Evolutionary conservation across 2,797 vertebrate species (phyloP).

Genomic region (Ateles fusciceps): DNA sequence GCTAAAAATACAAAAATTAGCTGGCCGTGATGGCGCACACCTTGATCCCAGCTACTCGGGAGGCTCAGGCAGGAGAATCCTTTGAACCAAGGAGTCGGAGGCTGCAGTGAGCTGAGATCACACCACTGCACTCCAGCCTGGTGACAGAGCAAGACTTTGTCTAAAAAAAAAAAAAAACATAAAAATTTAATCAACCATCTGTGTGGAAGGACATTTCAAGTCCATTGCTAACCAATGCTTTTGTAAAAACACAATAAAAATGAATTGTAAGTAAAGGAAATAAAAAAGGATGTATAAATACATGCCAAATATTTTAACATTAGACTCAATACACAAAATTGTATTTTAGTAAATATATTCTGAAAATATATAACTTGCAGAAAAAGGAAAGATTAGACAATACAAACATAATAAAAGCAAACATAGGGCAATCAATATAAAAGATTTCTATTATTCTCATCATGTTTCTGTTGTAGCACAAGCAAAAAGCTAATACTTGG

Average conservation of each 20-base stretch:
- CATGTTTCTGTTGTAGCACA: not conserved
- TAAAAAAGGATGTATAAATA: not conserved
- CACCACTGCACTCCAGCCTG: not conserved
- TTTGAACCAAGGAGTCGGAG: not conserved
- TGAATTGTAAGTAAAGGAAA: not conserved
- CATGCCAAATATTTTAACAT: not conserved
- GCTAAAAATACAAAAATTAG: not conserved
- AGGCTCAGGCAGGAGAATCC: not conserved
- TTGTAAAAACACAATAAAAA: not conserved
- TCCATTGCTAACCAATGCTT: not conserved
- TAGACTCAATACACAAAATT: not conserved
- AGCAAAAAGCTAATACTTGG: not conserved
- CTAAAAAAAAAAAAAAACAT: too few species aligned
- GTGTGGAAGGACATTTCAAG: not conserved
- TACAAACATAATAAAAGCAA: not conserved
- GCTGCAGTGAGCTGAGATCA: not conserved
- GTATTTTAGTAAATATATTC: not conserved
- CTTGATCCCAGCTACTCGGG: not conserved
- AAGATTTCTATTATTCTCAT: not conserved
- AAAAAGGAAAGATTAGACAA: not conserved
- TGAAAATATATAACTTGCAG: not conserved
- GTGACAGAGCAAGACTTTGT: not conserved
- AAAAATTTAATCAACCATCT: not conserved
- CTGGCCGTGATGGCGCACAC: rapidly evolving
- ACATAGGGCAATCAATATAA: not conserved